A percentile compares a stretch with the other conserved stretches of the same genome.
phyloP scores from a whole-genome alignment of 2,113 vertebrate species.

The Reinhardtius hippoglossoides region DNA sequence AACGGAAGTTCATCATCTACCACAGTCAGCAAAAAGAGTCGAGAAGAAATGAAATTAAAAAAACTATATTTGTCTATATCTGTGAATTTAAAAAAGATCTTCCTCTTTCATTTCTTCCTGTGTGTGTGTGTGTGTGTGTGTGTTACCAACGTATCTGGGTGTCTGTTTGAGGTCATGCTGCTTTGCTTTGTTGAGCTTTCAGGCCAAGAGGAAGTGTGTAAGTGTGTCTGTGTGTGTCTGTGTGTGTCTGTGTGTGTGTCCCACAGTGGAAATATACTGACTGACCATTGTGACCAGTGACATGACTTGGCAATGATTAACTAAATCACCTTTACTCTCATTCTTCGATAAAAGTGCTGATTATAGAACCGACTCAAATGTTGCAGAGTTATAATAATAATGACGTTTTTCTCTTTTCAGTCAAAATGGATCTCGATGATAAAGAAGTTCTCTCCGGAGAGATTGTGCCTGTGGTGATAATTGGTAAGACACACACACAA shows the following conservation, averaged over 20 bases:
- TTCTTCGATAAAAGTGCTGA: not conserved
- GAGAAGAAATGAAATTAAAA: not conserved
- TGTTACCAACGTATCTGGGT: not conserved
- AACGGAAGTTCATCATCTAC: not conserved
- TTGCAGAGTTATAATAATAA: not conserved
- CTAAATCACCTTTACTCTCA: not conserved
- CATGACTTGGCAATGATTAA: conserved; percentile 22
- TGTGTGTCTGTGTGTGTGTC: conserved; percentile 8
- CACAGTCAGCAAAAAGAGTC: not conserved
- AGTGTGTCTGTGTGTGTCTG: conserved; percentile 9
- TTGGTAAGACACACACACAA: conserved; percentile 72
- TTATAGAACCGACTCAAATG: not conserved
- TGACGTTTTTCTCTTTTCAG: conserved; percentile 46
- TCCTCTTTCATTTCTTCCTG: not conserved
- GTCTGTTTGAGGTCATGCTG: conserved; percentile 10
- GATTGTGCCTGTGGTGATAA: conserved; percentile 79
- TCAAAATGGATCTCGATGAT: conserved; percentile 73
- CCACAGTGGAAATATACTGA: conserved; percentile 30
- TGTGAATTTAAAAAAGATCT: not conserved
- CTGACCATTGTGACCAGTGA: not conserved
- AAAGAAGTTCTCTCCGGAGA: conserved; percentile 65
- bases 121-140: not conserved
- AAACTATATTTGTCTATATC: not conserved
- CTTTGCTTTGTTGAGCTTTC: conserved; percentile 13
- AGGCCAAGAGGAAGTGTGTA: conserved; percentile 2